These are phyloP conservation scores for Spialia ferax DNA, from an alignment of 2,888 invertebrate species.

Conservation along the genomic window DNA sequence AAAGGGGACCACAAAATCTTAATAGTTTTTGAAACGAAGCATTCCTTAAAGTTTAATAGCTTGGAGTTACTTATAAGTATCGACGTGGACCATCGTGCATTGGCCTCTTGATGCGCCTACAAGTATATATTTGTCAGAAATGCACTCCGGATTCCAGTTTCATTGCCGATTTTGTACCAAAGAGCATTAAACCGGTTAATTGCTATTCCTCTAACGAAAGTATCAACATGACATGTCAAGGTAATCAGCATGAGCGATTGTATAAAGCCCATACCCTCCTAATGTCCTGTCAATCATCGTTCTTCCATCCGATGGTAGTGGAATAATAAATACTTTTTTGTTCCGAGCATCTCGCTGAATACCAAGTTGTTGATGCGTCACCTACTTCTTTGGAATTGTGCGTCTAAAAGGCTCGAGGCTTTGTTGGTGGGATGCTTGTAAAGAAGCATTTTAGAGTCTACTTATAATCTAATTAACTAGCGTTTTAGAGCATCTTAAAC, in stretches of 20 bases:
- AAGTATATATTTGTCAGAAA: neutral
- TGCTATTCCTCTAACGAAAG: constrained; percentile 64
- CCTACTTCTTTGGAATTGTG: constrained; percentile 48
- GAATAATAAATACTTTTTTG: constrained; percentile 76
- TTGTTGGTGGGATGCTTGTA: constrained; percentile 14
- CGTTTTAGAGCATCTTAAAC: no score
- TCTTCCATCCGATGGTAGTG: constrained; percentile 52
- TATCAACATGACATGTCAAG: constrained; percentile 64
- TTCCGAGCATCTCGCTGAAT: constrained; percentile 60
- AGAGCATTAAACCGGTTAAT: constrained; percentile 46
- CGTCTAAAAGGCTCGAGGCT: constrained; percentile 9
- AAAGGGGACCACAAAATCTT: neutral
- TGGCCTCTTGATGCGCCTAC: no score
- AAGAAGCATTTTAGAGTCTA: neutral
- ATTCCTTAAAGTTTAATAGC: neutral
- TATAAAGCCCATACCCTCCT: constrained; percentile 64
- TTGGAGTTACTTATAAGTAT: no score
- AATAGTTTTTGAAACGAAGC: neutral
- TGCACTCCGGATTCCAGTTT: neutral
- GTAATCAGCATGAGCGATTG: constrained; percentile 66
- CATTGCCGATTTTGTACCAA: neutral
- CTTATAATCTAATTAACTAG: neutral
- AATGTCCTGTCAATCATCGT: constrained; percentile 82
- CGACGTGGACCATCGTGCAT: no score
- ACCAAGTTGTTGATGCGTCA: constrained; percentile 72